Evolutionary conservation across 2,797 vertebrate species (phyloP), one percentile per base, ranked within the genome.

Genomic region (Gymnoscopelus braueri): DNA sequence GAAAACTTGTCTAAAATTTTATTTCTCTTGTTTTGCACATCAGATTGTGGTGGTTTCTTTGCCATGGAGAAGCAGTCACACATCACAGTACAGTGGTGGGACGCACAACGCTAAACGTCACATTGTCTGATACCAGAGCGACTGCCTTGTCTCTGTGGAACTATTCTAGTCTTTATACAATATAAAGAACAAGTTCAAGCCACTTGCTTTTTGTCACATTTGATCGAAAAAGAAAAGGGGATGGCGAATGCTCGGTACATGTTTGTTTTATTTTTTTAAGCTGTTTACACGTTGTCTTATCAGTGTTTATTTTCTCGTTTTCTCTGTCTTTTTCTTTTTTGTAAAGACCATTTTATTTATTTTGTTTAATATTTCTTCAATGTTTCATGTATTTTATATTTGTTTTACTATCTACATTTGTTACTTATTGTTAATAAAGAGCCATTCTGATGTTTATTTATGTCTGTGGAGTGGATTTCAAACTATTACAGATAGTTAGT

Each of bases 341-440:
- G 88, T 94, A 95, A 95, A 93, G 92, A 87, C 84, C 87, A 91
- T 93, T 93, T 91, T 90, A 91, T 92, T 91, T 89, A 86, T 84
- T 92, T 94, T 94, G 93, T 95, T 96, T 84, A 83, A 87, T 87
- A 95, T 96, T 95, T 94, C 95, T 94, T 96, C 95, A 89, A 95
- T 94, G 92, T 95, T 95, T 95, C 91, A 95, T 95, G 95, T 93
- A 93, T 93, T 95, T 92, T 96, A 88, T 92, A 92, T 91, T 95
- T 96, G 94, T 93, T 95, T 94, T 94, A 91, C 91, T 95, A 93
- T 89, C 84, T 85, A 77, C 94, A 96, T 95, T 91, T 95, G 94
- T 94, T 94, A 92, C 91, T 95, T 96, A 95, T 92, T 96, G 95
- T 96, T 95, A 97, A 96, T 97, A 97, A 98, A 87, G 85, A 91